phyloP scores from a whole-genome alignment of 2,888 invertebrate genomes.

The Epistrophe eligans region DNA sequence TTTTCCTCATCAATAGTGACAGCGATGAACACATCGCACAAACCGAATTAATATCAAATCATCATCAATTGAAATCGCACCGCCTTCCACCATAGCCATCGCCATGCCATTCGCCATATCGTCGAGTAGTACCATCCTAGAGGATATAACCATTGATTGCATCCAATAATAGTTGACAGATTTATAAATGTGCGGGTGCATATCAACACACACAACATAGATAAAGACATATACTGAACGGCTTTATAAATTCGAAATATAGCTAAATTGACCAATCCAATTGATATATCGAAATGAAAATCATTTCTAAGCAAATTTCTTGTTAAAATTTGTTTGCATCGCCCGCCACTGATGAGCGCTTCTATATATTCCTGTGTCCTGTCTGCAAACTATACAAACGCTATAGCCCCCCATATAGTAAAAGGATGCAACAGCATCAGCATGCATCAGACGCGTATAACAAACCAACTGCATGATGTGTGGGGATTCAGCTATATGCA shows the following conservation, averaged over 20 bases:
- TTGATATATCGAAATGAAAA: conserved; percentile 69
- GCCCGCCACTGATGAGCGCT: not conserved
- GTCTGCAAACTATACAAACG: not conserved
- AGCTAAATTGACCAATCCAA: conserved; percentile 61
- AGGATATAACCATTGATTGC: not conserved
- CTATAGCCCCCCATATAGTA: not conserved
- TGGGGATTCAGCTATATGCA: not conserved
- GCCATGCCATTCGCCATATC: no score
- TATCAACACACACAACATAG: not conserved
- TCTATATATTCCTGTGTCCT: not conserved
- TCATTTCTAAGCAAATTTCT: conserved; percentile 70
- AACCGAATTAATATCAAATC: conserved; percentile 60
- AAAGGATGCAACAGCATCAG: not conserved
- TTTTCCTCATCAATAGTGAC: conserved; percentile 16
- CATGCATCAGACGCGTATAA: not conserved
- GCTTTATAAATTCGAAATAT: conserved; percentile 14
- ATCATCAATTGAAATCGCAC: conserved; percentile 49
- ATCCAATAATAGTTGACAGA: not conserved
- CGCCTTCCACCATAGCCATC: not conserved
- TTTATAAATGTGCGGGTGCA: conserved; percentile 48
- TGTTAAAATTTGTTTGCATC: conserved; percentile 24
- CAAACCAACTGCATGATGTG: not conserved
- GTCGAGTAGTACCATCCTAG: not conserved
- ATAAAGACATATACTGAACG: not conserved
- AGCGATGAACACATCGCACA: conserved; percentile 48